These are phyloP conservation scores for Rhinichthys osculus DNA, from an alignment of 2,797 vertebrate genomes.

Conservation along the genomic window DNA sequence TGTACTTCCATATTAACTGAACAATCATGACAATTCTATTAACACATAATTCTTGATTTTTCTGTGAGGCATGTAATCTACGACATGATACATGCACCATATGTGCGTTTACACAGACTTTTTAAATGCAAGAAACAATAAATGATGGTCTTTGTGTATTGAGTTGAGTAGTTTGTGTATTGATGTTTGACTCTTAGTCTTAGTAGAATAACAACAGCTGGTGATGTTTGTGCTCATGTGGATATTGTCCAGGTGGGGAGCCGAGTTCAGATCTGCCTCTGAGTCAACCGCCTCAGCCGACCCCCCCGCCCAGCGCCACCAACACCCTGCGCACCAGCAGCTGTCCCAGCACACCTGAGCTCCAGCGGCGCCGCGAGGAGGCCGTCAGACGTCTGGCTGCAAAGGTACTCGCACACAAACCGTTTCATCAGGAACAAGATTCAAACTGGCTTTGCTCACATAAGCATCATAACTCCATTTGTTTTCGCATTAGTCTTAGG, in stretches of 20 bases:
- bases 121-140: background rate
- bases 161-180: background rate
- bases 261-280: slow-evolving; percentile 86
- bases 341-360: slow-evolving; percentile 80
- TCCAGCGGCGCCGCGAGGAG: slow-evolving; percentile 80
- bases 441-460: background rate
- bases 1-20: background rate
- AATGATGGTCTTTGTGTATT: background rate
- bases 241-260: slow-evolving; percentile 76
- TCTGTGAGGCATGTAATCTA: background rate
- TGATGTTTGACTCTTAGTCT: background rate
- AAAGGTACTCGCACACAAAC: slow-evolving; percentile 79
- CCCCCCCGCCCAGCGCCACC: slow-evolving; percentile 75
- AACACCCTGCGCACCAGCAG: slow-evolving; percentile 72
- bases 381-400: slow-evolving; percentile 89
- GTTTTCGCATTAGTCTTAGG: background rate
- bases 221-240: slow-evolving; percentile 6
- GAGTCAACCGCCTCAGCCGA: slow-evolving; percentile 82
- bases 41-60: background rate
- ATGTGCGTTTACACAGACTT: background rate
- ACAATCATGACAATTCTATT: background rate
- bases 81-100: background rate
- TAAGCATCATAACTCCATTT: background rate
- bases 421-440: background rate
- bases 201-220: background rate